A percentile compares a stretch with the other conserved stretches of the same genome.
Evolutionary conservation across 37 sponge, comb jelly and placozoan genomes (phyloP).

Genomic region (Mnemiopsis leidyi): DNA sequence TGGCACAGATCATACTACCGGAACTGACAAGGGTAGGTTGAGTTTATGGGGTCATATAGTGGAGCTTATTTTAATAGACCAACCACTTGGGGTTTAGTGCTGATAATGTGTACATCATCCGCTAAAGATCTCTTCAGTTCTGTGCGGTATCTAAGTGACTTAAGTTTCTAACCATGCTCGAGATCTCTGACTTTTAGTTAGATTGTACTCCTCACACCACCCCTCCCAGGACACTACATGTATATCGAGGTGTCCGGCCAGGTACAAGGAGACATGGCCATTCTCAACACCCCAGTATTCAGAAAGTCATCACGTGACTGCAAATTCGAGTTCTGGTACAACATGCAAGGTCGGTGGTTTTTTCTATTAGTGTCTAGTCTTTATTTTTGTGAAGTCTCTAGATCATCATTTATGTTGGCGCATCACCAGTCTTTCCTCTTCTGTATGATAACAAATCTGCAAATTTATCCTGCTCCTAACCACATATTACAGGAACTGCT

Average conservation of each 20-base stretch:
- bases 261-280: background rate
- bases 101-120: too few species aligned
- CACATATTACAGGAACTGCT: background rate
- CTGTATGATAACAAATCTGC: background rate
- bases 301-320: slow-evolving; percentile 41
- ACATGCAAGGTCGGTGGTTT: slow-evolving; percentile 33
- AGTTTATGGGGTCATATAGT: too few species aligned
- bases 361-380: too few species aligned
- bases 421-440: too few species aligned
- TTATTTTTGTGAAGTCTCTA: too few species aligned
- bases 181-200: too few species aligned
- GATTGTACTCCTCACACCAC: background rate
- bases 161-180: background rate
- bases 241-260: slow-evolving; percentile 49
- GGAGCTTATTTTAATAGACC: too few species aligned
- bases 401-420: too few species aligned
- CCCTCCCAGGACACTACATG: slow-evolving; percentile 53
- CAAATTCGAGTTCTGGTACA: slow-evolving; percentile 51
- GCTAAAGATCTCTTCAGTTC: too few species aligned
- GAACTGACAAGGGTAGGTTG: slow-evolving; percentile 26
- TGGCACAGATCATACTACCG: slow-evolving; percentile 49
- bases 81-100: too few species aligned
- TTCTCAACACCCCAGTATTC: slow-evolving; percentile 64
- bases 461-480: background rate
- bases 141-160: background rate